Conservation (phyloP, 2,888 invertebrate genomes). For the Saturnia japonica region DNA sequence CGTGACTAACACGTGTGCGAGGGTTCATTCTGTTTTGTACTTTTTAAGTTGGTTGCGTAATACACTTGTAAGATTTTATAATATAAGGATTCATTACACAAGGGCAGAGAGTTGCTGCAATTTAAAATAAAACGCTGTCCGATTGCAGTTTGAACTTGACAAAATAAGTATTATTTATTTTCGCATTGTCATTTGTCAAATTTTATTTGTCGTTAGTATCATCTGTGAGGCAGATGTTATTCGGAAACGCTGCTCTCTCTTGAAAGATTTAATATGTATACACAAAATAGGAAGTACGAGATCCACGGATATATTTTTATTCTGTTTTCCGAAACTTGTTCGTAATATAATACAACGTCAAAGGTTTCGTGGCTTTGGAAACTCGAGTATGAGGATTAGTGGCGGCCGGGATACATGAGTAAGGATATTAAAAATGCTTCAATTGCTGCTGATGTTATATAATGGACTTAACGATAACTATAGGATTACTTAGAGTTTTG, state of each 20-base stretch:
- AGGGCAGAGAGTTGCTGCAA: not conserved
- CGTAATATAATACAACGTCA: not conserved
- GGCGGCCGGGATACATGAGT: not conserved
- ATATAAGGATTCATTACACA: constrained; percentile 33
- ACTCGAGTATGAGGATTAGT: constrained; percentile 10
- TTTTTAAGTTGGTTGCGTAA: constrained; percentile 41
- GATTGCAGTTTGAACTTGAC: not conserved
- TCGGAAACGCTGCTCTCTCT: not conserved
- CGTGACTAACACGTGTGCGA: constrained; percentile 40
- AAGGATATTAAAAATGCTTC: not conserved
- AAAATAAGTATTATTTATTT: not conserved
- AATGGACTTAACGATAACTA: constrained; percentile 4
- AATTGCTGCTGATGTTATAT: constrained; percentile 7
- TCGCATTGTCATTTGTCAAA: not conserved
- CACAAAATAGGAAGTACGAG: not conserved
- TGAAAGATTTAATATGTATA: not conserved
- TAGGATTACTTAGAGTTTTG: not conserved
- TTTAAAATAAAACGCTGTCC: not conserved
- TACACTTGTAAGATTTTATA: constrained; percentile 56
- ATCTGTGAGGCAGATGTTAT: constrained; percentile 9
- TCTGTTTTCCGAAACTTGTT: not conserved
- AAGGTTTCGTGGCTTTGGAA: constrained; percentile 5
- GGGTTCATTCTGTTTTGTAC: constrained; percentile 21
- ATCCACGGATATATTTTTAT: not conserved
- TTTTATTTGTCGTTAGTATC: not conserved